Base-by-base conservation (phyloP, 2,888 invertebrate species). In the Scelioninae gen. 2 region DNA sequence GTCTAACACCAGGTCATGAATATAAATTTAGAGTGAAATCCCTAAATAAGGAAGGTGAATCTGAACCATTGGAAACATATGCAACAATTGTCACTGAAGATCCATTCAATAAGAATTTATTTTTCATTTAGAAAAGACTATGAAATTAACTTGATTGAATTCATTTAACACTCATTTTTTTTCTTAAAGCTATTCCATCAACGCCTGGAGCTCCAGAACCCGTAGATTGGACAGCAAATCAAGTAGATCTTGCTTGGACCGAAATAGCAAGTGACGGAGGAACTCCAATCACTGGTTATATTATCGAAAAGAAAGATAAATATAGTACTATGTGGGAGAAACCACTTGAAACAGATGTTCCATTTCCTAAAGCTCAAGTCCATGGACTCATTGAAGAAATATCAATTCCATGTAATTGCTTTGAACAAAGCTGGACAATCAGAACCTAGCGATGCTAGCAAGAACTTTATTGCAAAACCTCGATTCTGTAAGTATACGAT, bases 341-440 rank as follows among this genome's bases (percentile, higher is more conserved):
- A 80, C 95, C 96, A 31, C 90, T 90, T 70, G 96, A 96, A 88
- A 90, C 91, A 0, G 92, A 95, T 70, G 94, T 94, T 25, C 90
- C 89, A 78, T 88, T 90, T 72, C 90, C 91, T 11, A 91, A 91
- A 73, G 96, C 92, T 43, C 93, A 93, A 82, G 92, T 96, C 22
- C 91, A 92, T 45, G 95, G 94, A 76, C 87, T 97, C 22, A 96
- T 95, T 75, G 96, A 97, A 87, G 92, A 94, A 67, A 87, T 96
- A 93, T 85, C 94, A 96, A 86, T 97, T 97, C 90, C 90, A 97
- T 46, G 90, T 97, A 11, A 90, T 94, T 75, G 96, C 97, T 10
- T 93, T 96, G 18, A 97, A 97, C 88, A 96, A 96, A 87, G 97
- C 96, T 46, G 97, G 97, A 60, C 93, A 91, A 7, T 95, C 96